phyloP scores from a whole-genome alignment of 2,797 vertebrate genomes.

The Epinephelus coioides region DNA sequence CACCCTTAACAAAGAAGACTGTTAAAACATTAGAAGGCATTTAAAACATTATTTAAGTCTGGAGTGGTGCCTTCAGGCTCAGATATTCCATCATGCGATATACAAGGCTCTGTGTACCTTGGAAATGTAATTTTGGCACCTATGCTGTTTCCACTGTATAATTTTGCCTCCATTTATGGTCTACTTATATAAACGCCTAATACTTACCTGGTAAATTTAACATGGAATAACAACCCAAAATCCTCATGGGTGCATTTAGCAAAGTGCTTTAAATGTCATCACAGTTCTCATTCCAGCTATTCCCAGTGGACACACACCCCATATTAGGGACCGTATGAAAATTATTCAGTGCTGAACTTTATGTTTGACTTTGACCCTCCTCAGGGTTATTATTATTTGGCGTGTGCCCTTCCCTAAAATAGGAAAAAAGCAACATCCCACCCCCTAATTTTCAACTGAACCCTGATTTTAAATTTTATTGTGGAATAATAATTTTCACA shows the following conservation, averaged over 20 bases:
- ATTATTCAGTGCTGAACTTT: not conserved
- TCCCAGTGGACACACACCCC: constrained; percentile 55
- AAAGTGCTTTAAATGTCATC: constrained; percentile 73
- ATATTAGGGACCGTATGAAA: constrained; percentile 23
- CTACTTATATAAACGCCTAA: constrained; percentile 53
- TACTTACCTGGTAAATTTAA: constrained; percentile 69
- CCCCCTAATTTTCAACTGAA: not conserved
- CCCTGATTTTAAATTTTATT: constrained; percentile 6
- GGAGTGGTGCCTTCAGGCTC: constrained; percentile 48
- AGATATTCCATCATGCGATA: constrained; percentile 34
- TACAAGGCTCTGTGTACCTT: constrained; percentile 47
- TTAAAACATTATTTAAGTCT: constrained; percentile 47
- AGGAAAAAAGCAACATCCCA: not conserved
- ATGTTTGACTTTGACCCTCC: constrained; percentile 4
- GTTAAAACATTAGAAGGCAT: constrained; percentile 38
- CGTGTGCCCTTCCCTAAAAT: not conserved
- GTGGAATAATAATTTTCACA: not conserved
- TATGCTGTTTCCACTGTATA: constrained; percentile 59
- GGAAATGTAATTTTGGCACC: constrained; percentile 67
- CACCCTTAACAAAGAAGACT: constrained; percentile 60
- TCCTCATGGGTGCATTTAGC: constrained; percentile 75
- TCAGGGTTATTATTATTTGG: not conserved
- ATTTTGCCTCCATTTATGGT: constrained; percentile 63
- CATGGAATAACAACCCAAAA: constrained; percentile 73
- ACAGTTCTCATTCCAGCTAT: constrained; percentile 57